Evolutionary conservation across 2,113 vertebrate genomes (phyloP).

Genomic region (Willisornis vidua): DNA sequence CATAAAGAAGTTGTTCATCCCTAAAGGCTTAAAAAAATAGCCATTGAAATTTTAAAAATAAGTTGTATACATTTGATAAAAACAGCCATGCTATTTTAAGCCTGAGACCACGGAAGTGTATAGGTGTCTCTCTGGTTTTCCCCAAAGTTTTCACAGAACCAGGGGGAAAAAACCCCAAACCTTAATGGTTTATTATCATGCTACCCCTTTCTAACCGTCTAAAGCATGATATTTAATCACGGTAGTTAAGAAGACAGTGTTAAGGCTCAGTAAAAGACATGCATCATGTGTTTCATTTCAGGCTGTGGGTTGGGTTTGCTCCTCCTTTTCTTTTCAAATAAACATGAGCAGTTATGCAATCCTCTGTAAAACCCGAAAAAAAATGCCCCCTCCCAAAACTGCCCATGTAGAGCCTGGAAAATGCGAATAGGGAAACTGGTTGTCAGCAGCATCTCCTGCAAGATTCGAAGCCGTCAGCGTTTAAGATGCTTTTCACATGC

Average conservation of each 20-base stretch:
- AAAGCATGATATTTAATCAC: background rate
- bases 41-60: background rate
- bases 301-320: background rate
- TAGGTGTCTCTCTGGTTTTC: background rate
- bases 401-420: background rate
- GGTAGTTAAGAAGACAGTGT: background rate
- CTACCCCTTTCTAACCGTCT: background rate
- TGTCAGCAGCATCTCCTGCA: background rate
- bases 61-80: background rate
- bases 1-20: background rate
- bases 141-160: background rate
- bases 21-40: background rate
- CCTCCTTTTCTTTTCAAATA: background rate
- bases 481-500: background rate
- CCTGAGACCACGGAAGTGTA: background rate
- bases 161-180: background rate
- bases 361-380: background rate
- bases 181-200: background rate
- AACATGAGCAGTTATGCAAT: slow-evolving; percentile 10
- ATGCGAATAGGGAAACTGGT: rapidly evolving
- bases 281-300: background rate
- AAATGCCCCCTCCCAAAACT: background rate
- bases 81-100: background rate
- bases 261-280: background rate
- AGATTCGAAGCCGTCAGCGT: background rate